Conservation (phyloP, 2,797 vertebrate species). For the Alexandromys oeconomus region DNA sequence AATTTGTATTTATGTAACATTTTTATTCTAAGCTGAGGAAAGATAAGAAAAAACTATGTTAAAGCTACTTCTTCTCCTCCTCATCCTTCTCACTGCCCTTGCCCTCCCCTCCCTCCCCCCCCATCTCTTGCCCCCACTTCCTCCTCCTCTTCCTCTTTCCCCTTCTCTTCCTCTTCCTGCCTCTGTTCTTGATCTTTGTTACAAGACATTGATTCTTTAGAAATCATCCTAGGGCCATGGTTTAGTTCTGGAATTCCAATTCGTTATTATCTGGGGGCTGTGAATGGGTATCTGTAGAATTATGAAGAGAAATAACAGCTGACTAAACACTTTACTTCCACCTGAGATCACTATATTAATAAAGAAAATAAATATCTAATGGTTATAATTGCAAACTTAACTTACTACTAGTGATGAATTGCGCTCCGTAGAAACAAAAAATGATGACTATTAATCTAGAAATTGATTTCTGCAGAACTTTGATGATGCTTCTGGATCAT, state of each 20-base stretch:
- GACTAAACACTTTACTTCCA: conserved; percentile 47
- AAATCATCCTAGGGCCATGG: conserved; percentile 3
- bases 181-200: not conserved
- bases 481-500: conserved; percentile 14
- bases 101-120: too few relatives aligned
- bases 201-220: not conserved
- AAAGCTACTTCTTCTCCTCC: not conserved
- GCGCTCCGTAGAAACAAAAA: not conserved
- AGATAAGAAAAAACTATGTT: not conserved
- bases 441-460: conserved; percentile 30
- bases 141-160: not conserved
- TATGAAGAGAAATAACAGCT: conserved; percentile 8
- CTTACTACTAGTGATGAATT: conserved; percentile 49
- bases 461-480: conserved; percentile 1
- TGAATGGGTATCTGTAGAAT: conserved; percentile 17
- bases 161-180: not conserved
- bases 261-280: not conserved
- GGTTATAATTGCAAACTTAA: not conserved
- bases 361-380: conserved; percentile 8
- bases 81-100: not conserved
- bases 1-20: conserved; percentile 27
- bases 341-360: conserved; percentile 15
- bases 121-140: not conserved
- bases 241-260: conserved; percentile 49
- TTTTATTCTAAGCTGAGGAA: not conserved